Conservation (phyloP, 53 echinoderm and acorn worm species). For the Zoroaster sp. region DNA sequence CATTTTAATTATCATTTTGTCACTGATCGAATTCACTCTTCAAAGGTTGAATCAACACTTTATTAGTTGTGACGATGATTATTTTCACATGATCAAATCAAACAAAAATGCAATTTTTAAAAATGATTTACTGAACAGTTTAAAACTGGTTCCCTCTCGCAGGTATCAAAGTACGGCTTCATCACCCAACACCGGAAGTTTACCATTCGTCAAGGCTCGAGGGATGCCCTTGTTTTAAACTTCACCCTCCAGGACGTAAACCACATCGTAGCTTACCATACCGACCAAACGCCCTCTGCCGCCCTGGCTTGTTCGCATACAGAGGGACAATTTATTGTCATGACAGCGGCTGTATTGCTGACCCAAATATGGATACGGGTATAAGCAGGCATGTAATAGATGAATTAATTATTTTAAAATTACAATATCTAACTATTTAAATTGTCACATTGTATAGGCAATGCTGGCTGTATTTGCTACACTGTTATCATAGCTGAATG, state of each 20-base stretch:
- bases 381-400: no score
- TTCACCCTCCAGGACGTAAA: neutral
- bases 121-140: neutral
- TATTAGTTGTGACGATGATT: no score
- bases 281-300: conserved; percentile 9
- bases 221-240: neutral
- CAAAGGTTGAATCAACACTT: no score
- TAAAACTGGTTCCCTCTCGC: neutral
- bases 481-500: no score
- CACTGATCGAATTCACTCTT: no score
- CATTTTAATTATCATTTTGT: no score
- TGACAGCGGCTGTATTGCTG: neutral
- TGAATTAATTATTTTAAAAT: no score
- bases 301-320: neutral
- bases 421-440: no score
- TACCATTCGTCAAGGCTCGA: neutral
- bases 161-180: conserved; percentile 45
- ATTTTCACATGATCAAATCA: neutral
- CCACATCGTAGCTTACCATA: neutral
- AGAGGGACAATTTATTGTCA: neutral
- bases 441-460: no score
- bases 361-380: neutral
- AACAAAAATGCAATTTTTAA: no score
- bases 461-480: no score
- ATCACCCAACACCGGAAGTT: neutral